Evolutionary conservation across 2,797 vertebrate species (phyloP).

Genomic region (Hydrophis major): DNA sequence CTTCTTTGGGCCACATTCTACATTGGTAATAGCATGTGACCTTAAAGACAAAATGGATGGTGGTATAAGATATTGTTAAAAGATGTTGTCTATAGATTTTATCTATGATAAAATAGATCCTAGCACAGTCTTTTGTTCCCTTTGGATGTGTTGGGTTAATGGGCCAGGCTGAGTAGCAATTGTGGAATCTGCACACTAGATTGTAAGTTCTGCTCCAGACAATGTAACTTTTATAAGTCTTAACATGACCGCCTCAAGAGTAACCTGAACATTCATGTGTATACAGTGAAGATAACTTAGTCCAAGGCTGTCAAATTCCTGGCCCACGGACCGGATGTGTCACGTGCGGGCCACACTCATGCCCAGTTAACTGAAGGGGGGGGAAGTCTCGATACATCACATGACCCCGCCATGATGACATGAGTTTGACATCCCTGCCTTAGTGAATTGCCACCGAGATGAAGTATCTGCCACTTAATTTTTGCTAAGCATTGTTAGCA

Average conservation of each 20-base stretch:
- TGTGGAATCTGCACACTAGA: background rate
- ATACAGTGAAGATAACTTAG: background rate
- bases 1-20: background rate
- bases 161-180: background rate
- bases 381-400: too few species aligned
- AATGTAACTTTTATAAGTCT: background rate
- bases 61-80: background rate
- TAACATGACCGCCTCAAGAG: background rate
- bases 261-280: background rate
- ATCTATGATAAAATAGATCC: background rate
- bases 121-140: background rate
- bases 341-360: too few species aligned
- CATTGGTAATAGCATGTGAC: background rate
- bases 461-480: background rate
- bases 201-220: background rate
- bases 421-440: too few species aligned
- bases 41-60: background rate
- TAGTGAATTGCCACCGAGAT: background rate
- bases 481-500: background rate
- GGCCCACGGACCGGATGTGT: too few species aligned
- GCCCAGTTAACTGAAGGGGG: too few species aligned
- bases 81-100: background rate
- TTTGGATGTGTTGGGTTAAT: background rate
- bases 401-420: too few species aligned
- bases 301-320: too few species aligned